Base-by-base conservation (phyloP, 2,113 vertebrate genomes). In the Platycercus adscitus region DNA sequence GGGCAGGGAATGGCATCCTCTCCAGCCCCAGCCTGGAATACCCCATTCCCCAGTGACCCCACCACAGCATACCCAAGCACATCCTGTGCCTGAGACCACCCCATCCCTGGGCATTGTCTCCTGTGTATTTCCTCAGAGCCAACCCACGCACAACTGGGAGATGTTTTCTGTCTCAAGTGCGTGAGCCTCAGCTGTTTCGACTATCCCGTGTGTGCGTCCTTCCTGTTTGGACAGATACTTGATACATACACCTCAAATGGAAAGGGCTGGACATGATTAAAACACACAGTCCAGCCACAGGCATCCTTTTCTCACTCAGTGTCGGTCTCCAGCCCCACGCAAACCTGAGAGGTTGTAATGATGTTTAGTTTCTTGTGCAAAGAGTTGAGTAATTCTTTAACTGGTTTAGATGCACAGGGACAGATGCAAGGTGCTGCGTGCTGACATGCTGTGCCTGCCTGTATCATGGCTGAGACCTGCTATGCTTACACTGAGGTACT, bases 141-240 rank as follows among this genome's bases (percentile, higher is more conserved):
- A 89, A 31, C 91, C 79, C 93, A 91, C 17, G 3, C 79, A 82
- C 46, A 82, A 90, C 24, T 7, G 35, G 72, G 91, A 91, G 65
- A 86, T 60, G 78, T 96, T 93, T 94, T 87, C 71, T 60, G 44
- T 70, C 81, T 90, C 2, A 1, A 80, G 75, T 91, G 91, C 13
- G 2, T 91, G 94, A 89, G 89, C 66, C 94, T 80, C 47, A 79
- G 91, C 89, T 91, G 73, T 93, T 93, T 84, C 1, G 24, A 69
- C 63, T 55, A 20, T 89, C 65, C 89, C 0, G 1, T 76, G 81
- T 82, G 66, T 73, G 75, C 0, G 20, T 80, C 89, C 81, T 93
- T 96, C 94, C 96, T 96, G 91, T 96, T 92, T 97, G 94, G 91
- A 91, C 78, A 80, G 89, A 91, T 11, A 95, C 53, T 95, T 89